Percentiles rank a stretch among this genome's conserved stretches.
Conservation (phyloP, 2,888 invertebrate species). For the Strigamia maritima region DNA sequence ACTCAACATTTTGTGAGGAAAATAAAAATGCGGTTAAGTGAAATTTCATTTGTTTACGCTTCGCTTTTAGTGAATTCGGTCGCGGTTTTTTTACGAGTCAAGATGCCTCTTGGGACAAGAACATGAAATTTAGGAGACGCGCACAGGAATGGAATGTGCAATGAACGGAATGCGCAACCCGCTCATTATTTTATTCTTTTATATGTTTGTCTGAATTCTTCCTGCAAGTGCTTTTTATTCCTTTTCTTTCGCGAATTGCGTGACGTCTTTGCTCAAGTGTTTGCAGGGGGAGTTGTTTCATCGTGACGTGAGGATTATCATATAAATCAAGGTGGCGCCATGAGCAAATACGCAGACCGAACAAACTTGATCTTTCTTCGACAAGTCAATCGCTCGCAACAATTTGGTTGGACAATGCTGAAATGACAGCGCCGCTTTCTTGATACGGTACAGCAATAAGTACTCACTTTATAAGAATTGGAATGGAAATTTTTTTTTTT, state of each 20-base stretch:
- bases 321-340: not conserved
- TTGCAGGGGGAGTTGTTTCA: not conserved
- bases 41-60: not conserved
- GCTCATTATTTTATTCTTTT: not conserved
- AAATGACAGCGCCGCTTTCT: not conserved
- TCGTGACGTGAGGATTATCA: slow-evolving; percentile 4
- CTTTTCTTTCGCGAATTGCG: not conserved
- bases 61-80: not conserved
- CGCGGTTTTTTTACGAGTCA: not conserved
- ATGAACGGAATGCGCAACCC: not conserved
- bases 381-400: slow-evolving; percentile 4
- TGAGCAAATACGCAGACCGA: not conserved
- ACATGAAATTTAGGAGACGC: not conserved
- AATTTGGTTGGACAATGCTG: not conserved
- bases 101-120: not conserved
- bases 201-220: not conserved
- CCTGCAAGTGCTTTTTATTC: slow-evolving; percentile 4
- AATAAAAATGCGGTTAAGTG: not conserved
- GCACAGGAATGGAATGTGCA: slow-evolving; percentile 4
- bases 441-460: not conserved
- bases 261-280: not conserved
- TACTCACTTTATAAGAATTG: not conserved
- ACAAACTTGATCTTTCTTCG: not conserved
- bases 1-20: not conserved
- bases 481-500: not conserved